Conservation (phyloP, 1,140 invertebrate genomes). For the Procambarus clarkii region DNA sequence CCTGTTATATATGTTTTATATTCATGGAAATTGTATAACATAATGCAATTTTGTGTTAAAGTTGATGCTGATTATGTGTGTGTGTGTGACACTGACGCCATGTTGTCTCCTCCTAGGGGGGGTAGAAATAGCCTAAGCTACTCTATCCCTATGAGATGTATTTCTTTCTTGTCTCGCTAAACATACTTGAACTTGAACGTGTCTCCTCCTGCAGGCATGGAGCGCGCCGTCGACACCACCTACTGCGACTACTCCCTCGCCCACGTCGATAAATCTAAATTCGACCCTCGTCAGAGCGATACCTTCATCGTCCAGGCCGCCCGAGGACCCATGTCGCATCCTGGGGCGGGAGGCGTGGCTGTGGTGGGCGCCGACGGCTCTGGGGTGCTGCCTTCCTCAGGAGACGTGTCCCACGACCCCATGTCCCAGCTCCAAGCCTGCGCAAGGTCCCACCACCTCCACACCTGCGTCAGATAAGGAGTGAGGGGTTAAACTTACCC, state of each 20-base stretch:
- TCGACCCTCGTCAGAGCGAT: conserved; percentile 46
- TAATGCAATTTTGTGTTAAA: too few relatives aligned
- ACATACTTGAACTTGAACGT: too few relatives aligned
- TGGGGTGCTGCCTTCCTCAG: conserved; percentile 5
- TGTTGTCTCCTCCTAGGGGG: too few relatives aligned
- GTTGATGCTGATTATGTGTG: too few relatives aligned
- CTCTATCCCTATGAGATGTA: too few relatives aligned
- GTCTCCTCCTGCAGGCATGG: conserved; percentile 38
- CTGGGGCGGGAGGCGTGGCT: not conserved
- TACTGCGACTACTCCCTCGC: conserved; percentile 63
- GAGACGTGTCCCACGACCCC: conserved; percentile 47
- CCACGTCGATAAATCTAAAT: conserved; percentile 55
- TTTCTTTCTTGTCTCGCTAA: too few relatives aligned
- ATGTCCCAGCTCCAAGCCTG: conserved; percentile 63
- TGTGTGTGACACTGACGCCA: too few relatives aligned
- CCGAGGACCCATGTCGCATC: not conserved
- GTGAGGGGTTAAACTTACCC: too few relatives aligned
- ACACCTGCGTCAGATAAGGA: conserved; percentile 66
- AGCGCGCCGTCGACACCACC: conserved; percentile 48
- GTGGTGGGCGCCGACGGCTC: too few relatives aligned
- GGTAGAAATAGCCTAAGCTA: too few relatives aligned
- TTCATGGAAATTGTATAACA: too few relatives aligned
- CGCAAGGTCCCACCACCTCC: conserved; percentile 55
- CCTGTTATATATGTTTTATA: too few relatives aligned
- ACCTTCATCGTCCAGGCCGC: conserved; percentile 24